Percentiles rank a stretch among this genome's conserved stretches.
Conservation (phyloP, 2,888 invertebrate species). For the Ophion obscuratus region DNA sequence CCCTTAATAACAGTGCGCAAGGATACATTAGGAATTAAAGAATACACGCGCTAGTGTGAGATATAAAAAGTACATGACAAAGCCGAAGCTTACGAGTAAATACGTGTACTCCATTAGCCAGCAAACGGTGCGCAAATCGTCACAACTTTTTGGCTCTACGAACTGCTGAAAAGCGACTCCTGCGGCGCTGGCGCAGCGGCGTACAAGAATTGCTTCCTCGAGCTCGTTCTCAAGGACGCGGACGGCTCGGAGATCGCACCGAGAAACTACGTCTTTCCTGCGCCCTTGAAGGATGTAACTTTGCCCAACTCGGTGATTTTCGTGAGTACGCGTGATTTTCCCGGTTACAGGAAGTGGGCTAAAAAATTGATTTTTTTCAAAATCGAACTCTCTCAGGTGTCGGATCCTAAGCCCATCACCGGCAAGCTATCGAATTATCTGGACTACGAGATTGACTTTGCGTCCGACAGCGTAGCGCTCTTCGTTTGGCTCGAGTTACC, state of each 20-base stretch:
- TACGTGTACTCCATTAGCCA: slow-evolving; percentile 70
- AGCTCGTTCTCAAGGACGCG: slow-evolving; percentile 85
- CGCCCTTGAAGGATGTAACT: slow-evolving; percentile 85
- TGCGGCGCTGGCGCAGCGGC: slow-evolving; percentile 78
- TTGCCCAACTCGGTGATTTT: slow-evolving; percentile 86
- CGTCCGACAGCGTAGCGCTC: slow-evolving; percentile 86
- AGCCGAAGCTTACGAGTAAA: not conserved
- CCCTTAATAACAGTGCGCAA: no score
- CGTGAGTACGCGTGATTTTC: slow-evolving; percentile 82
- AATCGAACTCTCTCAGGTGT: slow-evolving; percentile 72
- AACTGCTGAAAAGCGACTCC: slow-evolving; percentile 76
- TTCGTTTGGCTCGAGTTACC: slow-evolving; percentile 89
- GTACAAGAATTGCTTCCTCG: slow-evolving; percentile 83
- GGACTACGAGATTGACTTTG: slow-evolving; percentile 81
- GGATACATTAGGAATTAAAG: no score
- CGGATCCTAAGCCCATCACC: slow-evolving; percentile 63
- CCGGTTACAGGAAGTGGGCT: not conserved
- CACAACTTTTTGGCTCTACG: slow-evolving; percentile 76
- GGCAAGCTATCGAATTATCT: slow-evolving; percentile 70
- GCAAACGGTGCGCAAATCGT: slow-evolving; percentile 76
- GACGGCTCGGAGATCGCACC: slow-evolving; percentile 85
- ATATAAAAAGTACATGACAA: no score
- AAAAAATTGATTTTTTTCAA: slow-evolving; percentile 1
- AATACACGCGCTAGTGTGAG: no score
- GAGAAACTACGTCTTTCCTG: slow-evolving; percentile 89